Evolutionary conservation across 2,797 vertebrate species (phyloP), one percentile per base, ranked within the genome.

Genomic region (Threskiornis aethiopicus): DNA sequence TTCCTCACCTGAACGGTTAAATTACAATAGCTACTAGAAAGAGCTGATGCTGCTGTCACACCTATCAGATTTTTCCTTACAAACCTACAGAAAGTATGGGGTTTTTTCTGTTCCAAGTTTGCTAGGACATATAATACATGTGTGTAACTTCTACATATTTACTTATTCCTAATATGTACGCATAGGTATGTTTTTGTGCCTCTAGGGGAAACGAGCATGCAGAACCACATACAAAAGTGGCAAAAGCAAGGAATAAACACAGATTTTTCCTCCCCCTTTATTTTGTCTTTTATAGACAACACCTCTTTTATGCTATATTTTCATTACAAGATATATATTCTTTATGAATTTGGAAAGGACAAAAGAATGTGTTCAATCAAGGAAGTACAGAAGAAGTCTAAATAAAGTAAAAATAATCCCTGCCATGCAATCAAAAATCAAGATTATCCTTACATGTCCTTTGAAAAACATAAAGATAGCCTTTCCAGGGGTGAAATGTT

Each of bases 41-140:
- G 93, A 97, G 93, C 97, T 97, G 97, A 96, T 95, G 91, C 84
- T 95, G 96, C 91, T 97, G 96, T 98, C 97, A 95, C 94, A 97
- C 93, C 96, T 97, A 85, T 96, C 96, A 96, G 67, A 89, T 77
- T 94, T 84, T 94, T 81, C 58, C n/a, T 77, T 69, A 69, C 11
- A 86, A 79, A 41, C 41, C 52, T 28, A 35, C 3, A 61, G 55
- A 54, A 66, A 42, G 17, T 28, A 5, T 3, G 9, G 20, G 16
- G 1, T 3, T 2, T 42, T 42, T 94, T 79, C 65, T 94, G 37
- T 76, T 78, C 66, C 47, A 55, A 24, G 37, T 14, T 57, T 79
- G 84, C 84, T 21, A 65, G 33, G 33, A 66, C 41, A 66, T 64
- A 64, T 26, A 47, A 54, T 33, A 46, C 11, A 3, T 28, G 9